Percentiles rank a stretch among this genome's conserved stretches.
Conservation (phyloP, 2,888 invertebrate species). For the Clostera curtula region DNA sequence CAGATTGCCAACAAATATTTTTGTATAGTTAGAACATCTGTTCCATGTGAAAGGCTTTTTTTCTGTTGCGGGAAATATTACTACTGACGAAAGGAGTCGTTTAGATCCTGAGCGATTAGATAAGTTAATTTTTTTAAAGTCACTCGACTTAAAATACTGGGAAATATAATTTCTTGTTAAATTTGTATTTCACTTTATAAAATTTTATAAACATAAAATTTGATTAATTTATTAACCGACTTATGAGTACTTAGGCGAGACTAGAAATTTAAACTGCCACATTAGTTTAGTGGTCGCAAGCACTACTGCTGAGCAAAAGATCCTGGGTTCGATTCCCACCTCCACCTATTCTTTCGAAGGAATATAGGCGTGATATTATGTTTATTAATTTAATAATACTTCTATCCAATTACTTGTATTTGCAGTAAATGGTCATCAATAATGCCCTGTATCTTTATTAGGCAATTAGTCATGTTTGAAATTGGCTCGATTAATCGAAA, state of each 20-base stretch:
- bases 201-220: constrained; percentile 7
- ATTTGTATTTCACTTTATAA: constrained; percentile 7
- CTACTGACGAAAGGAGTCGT: constrained; percentile 13
- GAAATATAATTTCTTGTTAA: constrained; percentile 4
- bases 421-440: constrained; percentile 13
- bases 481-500: constrained; percentile 16
- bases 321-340: constrained; percentile 12
- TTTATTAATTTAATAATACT: constrained; percentile 12
- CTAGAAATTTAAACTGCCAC: constrained; percentile 6
- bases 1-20: constrained; percentile 17
- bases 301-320: constrained; percentile 12
- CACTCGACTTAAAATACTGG: constrained; percentile 7
- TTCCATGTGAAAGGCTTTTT: constrained; percentile 10
- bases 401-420: constrained; percentile 13
- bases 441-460: constrained; percentile 13
- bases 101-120: constrained; percentile 9
- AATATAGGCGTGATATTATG: constrained; percentile 11
- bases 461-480: constrained; percentile 16
- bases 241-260: constrained; percentile 4
- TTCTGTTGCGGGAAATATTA: constrained; percentile 13
- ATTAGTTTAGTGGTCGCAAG: constrained; percentile 9
- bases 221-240: constrained; percentile 13
- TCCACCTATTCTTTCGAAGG: constrained; percentile 13
- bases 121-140: constrained; percentile 7
- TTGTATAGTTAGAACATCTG: constrained; percentile 17